Conservation (phyloP, 2,888 invertebrate genomes). For the Catocala nupta region DNA sequence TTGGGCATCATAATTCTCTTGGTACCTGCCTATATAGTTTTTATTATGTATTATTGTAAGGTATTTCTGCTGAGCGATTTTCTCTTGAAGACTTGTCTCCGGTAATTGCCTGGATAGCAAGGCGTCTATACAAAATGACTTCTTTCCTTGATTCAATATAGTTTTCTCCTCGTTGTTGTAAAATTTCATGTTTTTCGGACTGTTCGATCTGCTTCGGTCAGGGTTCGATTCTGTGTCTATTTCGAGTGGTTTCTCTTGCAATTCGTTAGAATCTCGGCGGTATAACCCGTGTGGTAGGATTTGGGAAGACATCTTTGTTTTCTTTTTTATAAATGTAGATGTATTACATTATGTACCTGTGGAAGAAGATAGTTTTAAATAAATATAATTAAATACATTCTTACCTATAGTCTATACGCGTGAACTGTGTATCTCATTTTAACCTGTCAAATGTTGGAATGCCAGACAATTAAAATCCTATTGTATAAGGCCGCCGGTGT, state of each 20-base stretch:
- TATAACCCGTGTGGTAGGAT: slow-evolving; percentile 63
- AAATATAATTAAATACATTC: too few relatives aligned
- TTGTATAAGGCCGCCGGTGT: too few relatives aligned
- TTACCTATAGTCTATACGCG: too few relatives aligned
- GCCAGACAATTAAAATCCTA: too few relatives aligned
- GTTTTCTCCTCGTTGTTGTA: slow-evolving; percentile 77
- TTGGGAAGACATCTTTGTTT: slow-evolving; percentile 49
- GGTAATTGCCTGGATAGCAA: slow-evolving; percentile 89
- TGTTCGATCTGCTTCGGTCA: slow-evolving; percentile 72
- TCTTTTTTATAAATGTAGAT: neutral
- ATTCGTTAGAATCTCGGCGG: slow-evolving; percentile 68
- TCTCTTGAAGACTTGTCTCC: slow-evolving; percentile 70
- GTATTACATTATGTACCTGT: slow-evolving; percentile 51
- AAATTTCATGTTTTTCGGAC: slow-evolving; percentile 78
- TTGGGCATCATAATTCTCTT: slow-evolving; percentile 80
- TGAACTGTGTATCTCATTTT: too few relatives aligned
- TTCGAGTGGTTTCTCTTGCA: slow-evolving; percentile 68
- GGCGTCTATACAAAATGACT: slow-evolving; percentile 97
- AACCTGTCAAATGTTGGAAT: too few relatives aligned
- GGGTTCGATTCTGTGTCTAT: slow-evolving; percentile 76
- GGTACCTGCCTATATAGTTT: slow-evolving; percentile 75
- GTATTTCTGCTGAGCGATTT: slow-evolving; percentile 76
- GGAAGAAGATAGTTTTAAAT: neutral
- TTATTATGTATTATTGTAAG: slow-evolving; percentile 77
- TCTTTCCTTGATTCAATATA: slow-evolving; percentile 82